Base-by-base conservation (phyloP, 1,140 invertebrate genomes). In the Panagrolaimus sp. region DNA sequence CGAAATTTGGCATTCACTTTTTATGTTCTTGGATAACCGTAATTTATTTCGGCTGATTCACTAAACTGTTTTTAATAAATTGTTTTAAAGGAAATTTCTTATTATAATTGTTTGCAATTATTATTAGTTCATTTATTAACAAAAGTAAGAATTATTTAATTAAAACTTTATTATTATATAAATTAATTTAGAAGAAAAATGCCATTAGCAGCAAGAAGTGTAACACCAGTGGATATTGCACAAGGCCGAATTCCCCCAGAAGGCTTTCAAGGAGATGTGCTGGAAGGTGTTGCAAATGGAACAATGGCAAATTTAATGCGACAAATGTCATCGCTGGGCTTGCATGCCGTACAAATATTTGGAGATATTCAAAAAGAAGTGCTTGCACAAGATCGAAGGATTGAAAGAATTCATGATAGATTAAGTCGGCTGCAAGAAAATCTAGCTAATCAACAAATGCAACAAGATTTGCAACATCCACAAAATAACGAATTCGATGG, bases 291-390 rank as follows among this genome's bases (percentile, higher is more conserved):
- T 63, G 95, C 93, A 20, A 98, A 98, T 86, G 92, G 92, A 67
- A 93, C 93, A 0, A 87, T 97, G 42, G 91, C 91, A 27, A 96
- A 97, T 83, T 91, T 93, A 14, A 91, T 93, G 71, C 85, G 92
- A 67, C 86, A 87, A 72, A 84, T 97, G 61, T 93, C 91, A 46
- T 93, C 91, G 44, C 84, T 98, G 25, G 94, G 92, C 57, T 89
- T 91, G 82, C 92, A 97, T 87, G 93, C 94, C 5, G 93, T 97
- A 85, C 93, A 97, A 85, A 88, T 97, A 76, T 98, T 98, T 83
- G 90, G 91, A 1, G 92, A 96, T 84, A 85, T 97, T 67, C 90
- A 91, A 31, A 87, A 89, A 20, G 93, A 97, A 83, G 91, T 92
- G 4, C 88, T 89, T 61, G 87, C 88, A 57, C 85, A 97, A 62